Evolutionary conservation across 30 jellyfish, hydroid and myxozoan genomes (phyloP), one percentile per base, ranked within the genome.

Genomic region (Aurelia sp.): DNA sequence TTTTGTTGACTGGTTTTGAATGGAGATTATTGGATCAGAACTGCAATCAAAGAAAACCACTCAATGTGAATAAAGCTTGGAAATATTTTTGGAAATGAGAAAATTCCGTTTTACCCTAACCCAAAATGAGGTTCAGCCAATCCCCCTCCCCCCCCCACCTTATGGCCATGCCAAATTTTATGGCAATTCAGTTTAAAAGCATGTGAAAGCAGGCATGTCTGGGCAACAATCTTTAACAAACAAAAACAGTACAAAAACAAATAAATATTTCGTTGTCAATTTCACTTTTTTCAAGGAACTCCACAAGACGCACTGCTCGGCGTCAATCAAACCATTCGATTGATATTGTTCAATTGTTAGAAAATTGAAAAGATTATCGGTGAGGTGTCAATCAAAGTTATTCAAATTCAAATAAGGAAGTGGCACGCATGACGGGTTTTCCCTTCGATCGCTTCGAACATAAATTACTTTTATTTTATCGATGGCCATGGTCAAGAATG

Each of bases 391-490:
- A 74, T 74, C 85, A 74, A 74, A 21, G 5, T n/a, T 33, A 15
- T 74, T 62, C 72, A 74, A 74, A 41, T 72, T 74, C 72, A 51
- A 53, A 51, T 44, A 44, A 44, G 55, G 68, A 38, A 74, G 75
- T 21, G 52, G 58, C 85, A 74, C 85, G 85, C 85, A 48, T 74
- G 85, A 74, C 85, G 85, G 85, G 85, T 74, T 74, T 74, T 74
- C 85, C 85, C 84, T 53, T 74, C 65, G 72, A 17, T 50, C 47
- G 55, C 60, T 58, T 18, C 72, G 64, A 41, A 8, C 40, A 24
- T 71, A 20, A 27, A 18, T 27, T 19, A 17, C 31, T 13, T 48
- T 53, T 74, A 59, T 51, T 52, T 50, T 74, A 44, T 44, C 55
- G 15, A 44, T 44, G 55, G 55, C 55, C 7, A 16, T 8, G 55